Evolutionary conservation across 2,113 vertebrate genomes (phyloP), one percentile per base, ranked within the genome.

Genomic region (Strigops habroptila): DNA sequence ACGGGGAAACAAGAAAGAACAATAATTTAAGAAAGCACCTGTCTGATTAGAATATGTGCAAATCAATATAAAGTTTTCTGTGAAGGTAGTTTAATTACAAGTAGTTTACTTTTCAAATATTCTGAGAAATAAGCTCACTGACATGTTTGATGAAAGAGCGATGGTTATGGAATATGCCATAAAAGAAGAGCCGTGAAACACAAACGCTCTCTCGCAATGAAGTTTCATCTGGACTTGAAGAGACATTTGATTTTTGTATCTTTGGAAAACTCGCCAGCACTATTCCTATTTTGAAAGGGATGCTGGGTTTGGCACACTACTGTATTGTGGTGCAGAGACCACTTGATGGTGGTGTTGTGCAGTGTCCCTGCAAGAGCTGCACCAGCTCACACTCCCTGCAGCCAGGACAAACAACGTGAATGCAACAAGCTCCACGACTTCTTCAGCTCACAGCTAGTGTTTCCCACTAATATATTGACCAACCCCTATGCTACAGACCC

Each of bases 281-380:
- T 15, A 2, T 48, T 62, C 16, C 16, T 12, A 1, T 71, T 62
- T 12, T 7, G 44, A 9, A 24, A 39, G 14, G n/a, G 3, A 5
- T 2, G 37, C 31, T 3, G 52, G 24, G 12, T 24, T 64, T 3
- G 15, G 10, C 70, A 7, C 2, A 7, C 4, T 8, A 9, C 33
- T 25, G 89, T 27, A 52, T 3, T 52, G 85, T 4, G 64, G 9
- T 7, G 4, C 51, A 79, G 71, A 24, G 37, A 23, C 95, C 96
- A 27, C 96, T 59, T 39, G 96, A 14, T 92, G 96, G 96, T 65
- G 91, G 57, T 93, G 83, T 76, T 91, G 92, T 10, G 44, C 93
- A 73, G 87, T 22, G 11, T 12, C 68, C 48, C 35, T 43, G 73
- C 19, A 67, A 43, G 46, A 3, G 10, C 75, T 10, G 48, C 74